Base-by-base conservation (phyloP, 2,113 vertebrate genomes). In the Paralichthys olivaceus region DNA sequence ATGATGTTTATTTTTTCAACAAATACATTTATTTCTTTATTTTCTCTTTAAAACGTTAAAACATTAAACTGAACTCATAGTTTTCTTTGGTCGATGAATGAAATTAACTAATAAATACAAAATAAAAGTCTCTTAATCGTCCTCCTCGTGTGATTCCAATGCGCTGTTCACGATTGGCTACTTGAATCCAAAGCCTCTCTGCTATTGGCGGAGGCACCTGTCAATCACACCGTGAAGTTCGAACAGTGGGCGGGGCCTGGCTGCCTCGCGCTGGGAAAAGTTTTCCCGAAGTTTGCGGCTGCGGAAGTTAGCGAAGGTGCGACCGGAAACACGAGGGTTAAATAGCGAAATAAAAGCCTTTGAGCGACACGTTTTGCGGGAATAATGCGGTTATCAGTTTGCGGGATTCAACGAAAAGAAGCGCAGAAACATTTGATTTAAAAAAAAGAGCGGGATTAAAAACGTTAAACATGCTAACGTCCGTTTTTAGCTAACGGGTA, bases 91-190 rank as follows among this genome's bases (percentile, higher is more conserved):
- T 5, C 28, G 5, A 29, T 29, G 28, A 29, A 29, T 29, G 28
- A 29, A 29, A 29, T 29, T 2, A 29, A 29, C 2, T 29, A 11
- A 13, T 2, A 40, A 12, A 34, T 7, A 34, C 32, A 9, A 32
- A n/a, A 34, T 9, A 34, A 40, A 40, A 11, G 12, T 40, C 12
- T 12, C 2, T 37, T 9, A 3, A 37, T 4, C 11, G 34, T 12
- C 9, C 29, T 32, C 29, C 29, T 32, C 29, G 29, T 32, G 29
- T 32, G 8, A 12, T 11, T 37, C 34, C 34, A 37, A 11, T 2
- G 34, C 34, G 45, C 17, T 19, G 1, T 26, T 74, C 56, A 37
- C 4, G n/a, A 94, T 91, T 92, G 87, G 92, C 45, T 40, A 20
- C 4, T 0, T 5, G 15, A 11, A 53, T 1, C 20, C 2, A 32